Base-by-base conservation (phyloP, 2,888 invertebrate species). In the Cyrtodaria siliqua region DNA sequence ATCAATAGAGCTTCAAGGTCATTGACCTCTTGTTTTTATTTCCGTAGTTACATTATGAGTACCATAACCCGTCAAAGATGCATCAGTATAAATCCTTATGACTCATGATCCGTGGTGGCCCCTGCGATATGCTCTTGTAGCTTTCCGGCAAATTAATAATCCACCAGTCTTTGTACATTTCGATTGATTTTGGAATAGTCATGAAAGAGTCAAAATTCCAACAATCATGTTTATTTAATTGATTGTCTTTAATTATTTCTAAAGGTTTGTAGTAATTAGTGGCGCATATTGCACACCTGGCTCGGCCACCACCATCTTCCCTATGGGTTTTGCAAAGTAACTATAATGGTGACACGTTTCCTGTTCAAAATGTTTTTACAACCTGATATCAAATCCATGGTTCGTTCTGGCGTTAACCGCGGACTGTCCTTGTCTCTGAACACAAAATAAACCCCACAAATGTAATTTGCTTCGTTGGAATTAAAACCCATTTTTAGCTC, bases 381-480 rank as follows among this genome's bases (percentile, higher is more conserved):
- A n/a, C n/a, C n/a, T n/a, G n/a, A n/a, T n/a, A n/a, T n/a, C n/a
- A n/a, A n/a, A n/a, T n/a, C n/a, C n/a, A n/a, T n/a, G n/a, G n/a
- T n/a, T n/a, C n/a, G n/a, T n/a, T n/a, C n/a, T n/a, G n/a, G n/a
- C n/a, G 67, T 62, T 14, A 70, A 18, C 26, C 29, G 12, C n/a
- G n/a, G n/a, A 76, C 23, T 2, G 71, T 55, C 74, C 67, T 74
- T 38, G 74, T 63, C 38, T 23, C 24, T 38, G 80, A 80, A 49
- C 80, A 68, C 16, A 84, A 40, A 6, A 68, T 12, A 67, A 82
- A 84, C 9, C 78, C 74, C 14, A 79, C 33, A 52, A 78, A 82
- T 24, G 57, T 52, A 18, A 82, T 73, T 40, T 71, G 44, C 62
- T 78, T 63, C 27, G 62, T 53, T 0, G 80, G 75, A 4, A 42